Evolutionary conservation across 2,113 vertebrate genomes (phyloP).

Genomic region (Thryonomys swinderianus): DNA sequence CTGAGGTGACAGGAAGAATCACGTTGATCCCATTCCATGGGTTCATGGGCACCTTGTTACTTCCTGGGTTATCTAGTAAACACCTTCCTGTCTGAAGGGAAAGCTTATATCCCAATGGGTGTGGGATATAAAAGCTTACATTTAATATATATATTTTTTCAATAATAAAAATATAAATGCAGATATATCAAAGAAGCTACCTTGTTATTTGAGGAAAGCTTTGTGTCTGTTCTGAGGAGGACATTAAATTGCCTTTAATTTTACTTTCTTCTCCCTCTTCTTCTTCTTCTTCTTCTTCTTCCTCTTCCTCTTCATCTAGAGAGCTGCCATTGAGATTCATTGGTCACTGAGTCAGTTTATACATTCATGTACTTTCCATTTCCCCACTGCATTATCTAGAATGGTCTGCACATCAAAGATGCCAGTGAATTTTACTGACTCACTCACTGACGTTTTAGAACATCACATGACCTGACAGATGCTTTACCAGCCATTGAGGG

Average conservation of each 20-base stretch:
- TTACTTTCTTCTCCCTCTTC: constrained; percentile 59
- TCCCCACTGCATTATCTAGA: constrained; percentile 54
- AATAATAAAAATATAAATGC: constrained; percentile 41
- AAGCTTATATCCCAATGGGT: not conserved
- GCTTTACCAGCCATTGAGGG: constrained; percentile 60
- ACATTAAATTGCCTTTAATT: constrained; percentile 53
- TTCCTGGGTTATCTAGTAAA: not conserved
- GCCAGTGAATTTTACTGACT: constrained; percentile 70
- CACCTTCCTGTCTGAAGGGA: not conserved
- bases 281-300: constrained; percentile 50
- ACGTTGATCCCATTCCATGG: not conserved
- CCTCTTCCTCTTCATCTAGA: constrained; percentile 1
- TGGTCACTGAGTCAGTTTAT: constrained; percentile 54
- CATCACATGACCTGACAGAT: constrained; percentile 65
- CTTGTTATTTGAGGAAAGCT: constrained; percentile 62
- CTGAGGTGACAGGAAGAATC: not conserved
- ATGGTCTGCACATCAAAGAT: constrained; percentile 51
- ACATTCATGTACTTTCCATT: constrained; percentile 60
- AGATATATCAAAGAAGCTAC: constrained; percentile 49
- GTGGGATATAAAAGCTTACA: constrained; percentile 6
- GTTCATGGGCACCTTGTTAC: not conserved
- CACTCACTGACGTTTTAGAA: constrained; percentile 55
- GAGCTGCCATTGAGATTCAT: constrained; percentile 68
- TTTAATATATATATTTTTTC: constrained; percentile 34
- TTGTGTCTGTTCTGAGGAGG: constrained; percentile 45